Conservation (phyloP, 2,797 vertebrate species). For the Malacoctenus gilli region DNA sequence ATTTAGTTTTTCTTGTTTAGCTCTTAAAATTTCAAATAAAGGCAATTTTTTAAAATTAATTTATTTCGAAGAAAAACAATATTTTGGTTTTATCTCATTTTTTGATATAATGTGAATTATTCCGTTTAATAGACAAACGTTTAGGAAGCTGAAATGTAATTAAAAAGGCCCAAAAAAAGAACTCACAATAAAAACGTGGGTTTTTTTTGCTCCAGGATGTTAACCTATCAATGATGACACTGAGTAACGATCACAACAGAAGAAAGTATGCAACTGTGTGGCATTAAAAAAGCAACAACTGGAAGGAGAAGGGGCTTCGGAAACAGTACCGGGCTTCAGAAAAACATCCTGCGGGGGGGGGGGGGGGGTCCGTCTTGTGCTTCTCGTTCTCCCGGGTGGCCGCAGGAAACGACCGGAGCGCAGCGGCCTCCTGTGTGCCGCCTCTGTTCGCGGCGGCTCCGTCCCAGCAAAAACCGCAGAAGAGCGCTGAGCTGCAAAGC, state of each 20-base stretch:
- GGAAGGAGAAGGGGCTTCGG: slow-evolving; percentile 1
- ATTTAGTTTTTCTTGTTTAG: too few species aligned
- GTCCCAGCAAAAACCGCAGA: slow-evolving; percentile 33
- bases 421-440: slow-evolving; percentile 35
- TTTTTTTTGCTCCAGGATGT: too few species aligned
- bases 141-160: too few species aligned
- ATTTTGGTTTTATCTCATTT: too few species aligned
- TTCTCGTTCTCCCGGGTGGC: slow-evolving; percentile 51
- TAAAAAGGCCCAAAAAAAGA: too few species aligned
- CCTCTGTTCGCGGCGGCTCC: slow-evolving; percentile 44
- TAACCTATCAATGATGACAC: slow-evolving; percentile 32
- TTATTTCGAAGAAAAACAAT: too few species aligned
- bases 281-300: slow-evolving; percentile 6
- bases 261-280: slow-evolving; percentile 13
- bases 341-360: slow-evolving; percentile 26
- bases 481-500: slow-evolving; percentile 37
- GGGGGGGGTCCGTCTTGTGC: slow-evolving; percentile 65
- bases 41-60: too few species aligned
- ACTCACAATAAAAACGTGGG: slow-evolving; percentile 24
- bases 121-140: too few species aligned
- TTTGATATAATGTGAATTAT: too few species aligned
- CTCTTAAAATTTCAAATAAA: too few species aligned
- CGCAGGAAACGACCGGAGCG: slow-evolving; percentile 33
- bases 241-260: slow-evolving; percentile 6
- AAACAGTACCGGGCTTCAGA: slow-evolving; percentile 39